Evolutionary conservation across 2,113 vertebrate species (phyloP).

Genomic region (Astur gentilis): DNA sequence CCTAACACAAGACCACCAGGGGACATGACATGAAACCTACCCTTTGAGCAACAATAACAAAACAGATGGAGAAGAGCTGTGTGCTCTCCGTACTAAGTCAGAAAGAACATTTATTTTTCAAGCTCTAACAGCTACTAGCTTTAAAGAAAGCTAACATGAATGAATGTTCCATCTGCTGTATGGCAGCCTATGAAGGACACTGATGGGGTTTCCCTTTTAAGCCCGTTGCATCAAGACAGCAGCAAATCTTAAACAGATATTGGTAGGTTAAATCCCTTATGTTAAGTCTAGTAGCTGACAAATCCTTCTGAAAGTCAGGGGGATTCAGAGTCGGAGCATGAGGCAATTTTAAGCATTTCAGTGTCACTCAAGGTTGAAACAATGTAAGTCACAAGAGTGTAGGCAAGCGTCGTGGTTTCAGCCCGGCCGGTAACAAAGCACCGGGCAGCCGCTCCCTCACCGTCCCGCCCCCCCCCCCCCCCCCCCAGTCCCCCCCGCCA

Average conservation of each 20-base stretch:
- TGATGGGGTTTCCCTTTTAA: background rate
- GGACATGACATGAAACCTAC: background rate
- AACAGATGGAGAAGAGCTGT: background rate
- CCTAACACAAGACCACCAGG: background rate
- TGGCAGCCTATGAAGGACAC: background rate
- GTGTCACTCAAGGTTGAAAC: background rate
- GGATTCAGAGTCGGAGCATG: background rate
- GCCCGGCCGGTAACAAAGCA: too few relatives aligned
- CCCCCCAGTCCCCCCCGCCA: too few relatives aligned
- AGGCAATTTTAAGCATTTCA: background rate
- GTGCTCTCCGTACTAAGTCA: background rate
- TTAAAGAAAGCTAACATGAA: background rate
- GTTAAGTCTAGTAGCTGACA: background rate
- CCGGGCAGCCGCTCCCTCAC: too few relatives aligned
- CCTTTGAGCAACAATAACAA: background rate
- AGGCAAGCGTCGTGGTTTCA: too few relatives aligned
- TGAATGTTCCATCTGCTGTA: background rate
- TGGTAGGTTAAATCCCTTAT: background rate
- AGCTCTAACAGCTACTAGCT: background rate
- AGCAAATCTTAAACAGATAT: background rate
- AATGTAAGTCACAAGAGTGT: background rate
- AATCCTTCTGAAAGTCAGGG: background rate
- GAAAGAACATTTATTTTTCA: background rate
- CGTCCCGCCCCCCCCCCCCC: too few relatives aligned
- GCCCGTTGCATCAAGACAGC: background rate